Percentiles rank a stretch among this genome's conserved stretches.
Evolutionary conservation across 2,797 vertebrate genomes (phyloP).

Genomic region (Rhinatrema bivittatum): DNA sequence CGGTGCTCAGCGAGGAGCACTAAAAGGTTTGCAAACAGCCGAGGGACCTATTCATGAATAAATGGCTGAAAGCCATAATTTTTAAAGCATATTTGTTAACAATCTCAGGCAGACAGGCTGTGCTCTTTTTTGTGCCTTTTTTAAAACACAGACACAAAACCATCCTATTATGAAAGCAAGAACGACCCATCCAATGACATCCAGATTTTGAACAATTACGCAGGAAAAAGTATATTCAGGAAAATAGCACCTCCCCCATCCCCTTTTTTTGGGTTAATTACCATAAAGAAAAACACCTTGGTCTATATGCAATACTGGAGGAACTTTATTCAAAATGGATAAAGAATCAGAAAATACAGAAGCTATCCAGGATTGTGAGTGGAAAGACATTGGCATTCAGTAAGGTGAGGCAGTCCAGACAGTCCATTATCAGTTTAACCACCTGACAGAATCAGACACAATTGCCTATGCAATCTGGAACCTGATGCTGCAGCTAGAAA

Average conservation of each 20-base stretch:
- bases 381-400: slow-evolving; percentile 37
- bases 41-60: slow-evolving; percentile 9
- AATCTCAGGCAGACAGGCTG: neutral
- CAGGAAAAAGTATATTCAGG: no score
- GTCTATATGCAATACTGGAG: neutral
- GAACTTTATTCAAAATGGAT: slow-evolving; percentile 5
- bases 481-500: slow-evolving; percentile 27
- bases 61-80: slow-evolving; percentile 9
- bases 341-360: slow-evolving; percentile 10
- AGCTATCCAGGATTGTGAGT: slow-evolving; percentile 25
- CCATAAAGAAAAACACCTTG: no score
- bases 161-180: neutral
- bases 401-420: slow-evolving; percentile 15
- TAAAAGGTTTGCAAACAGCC: slow-evolving; percentile 16
- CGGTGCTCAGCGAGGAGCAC: slow-evolving; percentile 18
- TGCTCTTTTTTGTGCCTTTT: neutral
- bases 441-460: slow-evolving; percentile 31
- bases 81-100: slow-evolving; percentile 5
- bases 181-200: fast-evolving
- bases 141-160: neutral
- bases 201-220: neutral
- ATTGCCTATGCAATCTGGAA: slow-evolving; percentile 26
- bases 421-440: slow-evolving; percentile 41
- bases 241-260: no score
- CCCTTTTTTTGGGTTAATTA: no score